Conservation (phyloP, 2,113 vertebrate species). For the Sceloporus tristichus region DNA sequence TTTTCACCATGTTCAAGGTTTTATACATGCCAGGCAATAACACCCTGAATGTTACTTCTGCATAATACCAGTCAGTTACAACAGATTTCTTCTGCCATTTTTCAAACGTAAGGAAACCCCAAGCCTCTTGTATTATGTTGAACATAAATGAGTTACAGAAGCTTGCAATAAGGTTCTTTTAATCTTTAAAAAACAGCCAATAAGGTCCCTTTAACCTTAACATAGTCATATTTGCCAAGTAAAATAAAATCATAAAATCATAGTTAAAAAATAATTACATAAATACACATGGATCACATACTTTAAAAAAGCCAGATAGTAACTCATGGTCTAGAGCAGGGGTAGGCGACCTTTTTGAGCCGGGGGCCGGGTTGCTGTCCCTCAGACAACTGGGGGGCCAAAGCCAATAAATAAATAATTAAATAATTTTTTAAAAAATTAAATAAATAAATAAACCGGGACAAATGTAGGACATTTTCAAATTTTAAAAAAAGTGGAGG, state of each 20-base stretch:
- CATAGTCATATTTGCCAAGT: constrained; percentile 36
- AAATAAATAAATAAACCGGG: too few relatives aligned
- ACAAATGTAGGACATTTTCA: too few relatives aligned
- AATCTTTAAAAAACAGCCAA: not conserved
- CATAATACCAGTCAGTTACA: constrained; percentile 30
- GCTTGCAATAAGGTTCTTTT: constrained; percentile 25
- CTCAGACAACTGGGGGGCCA: too few relatives aligned
- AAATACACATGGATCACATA: constrained; percentile 1
- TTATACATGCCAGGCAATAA: constrained; percentile 44
- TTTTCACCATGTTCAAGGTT: constrained; percentile 26
- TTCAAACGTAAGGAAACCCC: constrained; percentile 14
- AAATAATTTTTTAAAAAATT: too few relatives aligned
- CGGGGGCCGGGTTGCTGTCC: too few relatives aligned
- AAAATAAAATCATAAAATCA: constrained; percentile 11
- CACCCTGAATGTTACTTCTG: constrained; percentile 41
- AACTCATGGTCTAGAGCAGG: not conserved
- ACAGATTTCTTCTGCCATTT: constrained; percentile 18
- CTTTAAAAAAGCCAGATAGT: not conserved
- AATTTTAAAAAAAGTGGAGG: too few relatives aligned
- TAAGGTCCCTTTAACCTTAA: too few relatives aligned
- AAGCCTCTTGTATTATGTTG: constrained; percentile 35
- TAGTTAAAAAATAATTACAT: not conserved
- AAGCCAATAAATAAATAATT: too few relatives aligned
- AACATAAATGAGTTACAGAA: constrained; percentile 46
- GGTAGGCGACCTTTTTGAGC: too few relatives aligned